phyloP scores from a whole-genome alignment of 2,113 vertebrate species.

The Scophthalmus maximus region DNA sequence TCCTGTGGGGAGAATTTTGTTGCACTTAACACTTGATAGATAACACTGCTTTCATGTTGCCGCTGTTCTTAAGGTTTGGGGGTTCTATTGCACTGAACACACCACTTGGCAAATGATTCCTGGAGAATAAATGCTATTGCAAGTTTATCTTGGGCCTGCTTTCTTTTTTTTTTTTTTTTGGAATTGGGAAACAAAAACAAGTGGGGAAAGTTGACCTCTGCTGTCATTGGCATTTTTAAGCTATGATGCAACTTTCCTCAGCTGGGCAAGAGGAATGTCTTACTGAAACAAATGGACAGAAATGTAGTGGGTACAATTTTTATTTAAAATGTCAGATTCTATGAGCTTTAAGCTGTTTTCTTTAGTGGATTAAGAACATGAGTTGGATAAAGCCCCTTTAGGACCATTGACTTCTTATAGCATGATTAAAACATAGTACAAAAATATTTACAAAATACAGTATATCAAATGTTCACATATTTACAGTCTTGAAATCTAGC shows the following conservation, averaged over 20 bases:
- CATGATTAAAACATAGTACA: slow-evolving; percentile 76
- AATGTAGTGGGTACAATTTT: slow-evolving; percentile 43
- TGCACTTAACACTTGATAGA: slow-evolving; percentile 43
- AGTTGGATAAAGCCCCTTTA: slow-evolving; percentile 43
- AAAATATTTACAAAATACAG: slow-evolving; percentile 83
- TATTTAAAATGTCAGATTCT: slow-evolving; percentile 66
- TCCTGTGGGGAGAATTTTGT: slow-evolving; percentile 27
- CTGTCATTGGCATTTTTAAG: neutral
- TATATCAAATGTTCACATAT: slow-evolving; percentile 77
- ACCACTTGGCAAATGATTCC: slow-evolving; percentile 4
- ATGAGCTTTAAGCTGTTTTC: slow-evolving; percentile 53
- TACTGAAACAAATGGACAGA: too few species aligned
- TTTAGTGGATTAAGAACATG: slow-evolving; percentile 59
- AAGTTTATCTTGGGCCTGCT: slow-evolving; percentile 32
- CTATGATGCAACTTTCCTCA: neutral
- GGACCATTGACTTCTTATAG: slow-evolving; percentile 48
- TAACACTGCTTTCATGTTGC: slow-evolving; percentile 35
- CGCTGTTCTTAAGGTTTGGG: slow-evolving; percentile 55
- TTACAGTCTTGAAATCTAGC: slow-evolving; percentile 74
- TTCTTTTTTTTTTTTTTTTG: too few species aligned
- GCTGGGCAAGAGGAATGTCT: too few species aligned
- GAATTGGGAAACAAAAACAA: too few species aligned
- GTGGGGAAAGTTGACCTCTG: neutral
- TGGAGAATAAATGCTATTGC: slow-evolving; percentile 69
- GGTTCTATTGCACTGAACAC: slow-evolving; percentile 33